These are phyloP conservation scores for Drosophila parabipectinata DNA, from an alignment of 1,140 invertebrate species.

Conservation along the genomic window DNA sequence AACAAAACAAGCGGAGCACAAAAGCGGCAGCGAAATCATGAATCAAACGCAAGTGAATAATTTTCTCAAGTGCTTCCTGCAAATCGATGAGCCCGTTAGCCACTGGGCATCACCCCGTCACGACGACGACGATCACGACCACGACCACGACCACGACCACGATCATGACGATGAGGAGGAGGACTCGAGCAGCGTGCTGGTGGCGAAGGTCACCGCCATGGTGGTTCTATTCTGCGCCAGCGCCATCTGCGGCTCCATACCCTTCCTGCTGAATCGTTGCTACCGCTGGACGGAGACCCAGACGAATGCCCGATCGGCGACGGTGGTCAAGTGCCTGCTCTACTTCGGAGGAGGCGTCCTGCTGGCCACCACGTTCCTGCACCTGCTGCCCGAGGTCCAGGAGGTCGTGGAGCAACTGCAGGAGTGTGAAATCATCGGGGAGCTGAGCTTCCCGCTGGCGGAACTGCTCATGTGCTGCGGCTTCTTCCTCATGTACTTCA, in stretches of 20 bases:
- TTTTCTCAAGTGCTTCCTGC: conserved; percentile 79
- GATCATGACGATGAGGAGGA: conserved; percentile 64
- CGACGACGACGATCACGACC: conserved; percentile 66
- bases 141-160: conserved; percentile 67
- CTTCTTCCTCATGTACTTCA: conserved; percentile 93
- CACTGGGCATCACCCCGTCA: conserved; percentile 45
- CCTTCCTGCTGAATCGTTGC: conserved; percentile 87
- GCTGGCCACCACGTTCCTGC: conserved; percentile 94
- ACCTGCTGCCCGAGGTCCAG: conserved; percentile 94
- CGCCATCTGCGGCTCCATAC: conserved; percentile 88
- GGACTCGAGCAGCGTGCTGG: conserved; percentile 82
- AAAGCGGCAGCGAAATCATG: conserved; percentile 50
- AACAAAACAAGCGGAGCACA: conserved; percentile 22
- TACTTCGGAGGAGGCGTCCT: conserved; percentile 96
- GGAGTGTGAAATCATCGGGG: conserved; percentile 84
- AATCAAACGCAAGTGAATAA: conserved; percentile 80
- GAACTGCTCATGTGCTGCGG: conserved; percentile 90
- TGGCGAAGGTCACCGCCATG: conserved; percentile 90
- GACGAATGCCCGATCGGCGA: conserved; percentile 84
- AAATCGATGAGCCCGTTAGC: conserved; percentile 71
- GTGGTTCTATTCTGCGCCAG: conserved; percentile 88
- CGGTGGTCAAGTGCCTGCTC: conserved; percentile 87
- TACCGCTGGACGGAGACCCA: conserved; percentile 86
- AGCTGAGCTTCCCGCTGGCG: conserved; percentile 88
- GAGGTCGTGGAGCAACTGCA: conserved; percentile 87